phyloP scores from a whole-genome alignment of 2,113 vertebrate species.

The Cottus gobio region DNA sequence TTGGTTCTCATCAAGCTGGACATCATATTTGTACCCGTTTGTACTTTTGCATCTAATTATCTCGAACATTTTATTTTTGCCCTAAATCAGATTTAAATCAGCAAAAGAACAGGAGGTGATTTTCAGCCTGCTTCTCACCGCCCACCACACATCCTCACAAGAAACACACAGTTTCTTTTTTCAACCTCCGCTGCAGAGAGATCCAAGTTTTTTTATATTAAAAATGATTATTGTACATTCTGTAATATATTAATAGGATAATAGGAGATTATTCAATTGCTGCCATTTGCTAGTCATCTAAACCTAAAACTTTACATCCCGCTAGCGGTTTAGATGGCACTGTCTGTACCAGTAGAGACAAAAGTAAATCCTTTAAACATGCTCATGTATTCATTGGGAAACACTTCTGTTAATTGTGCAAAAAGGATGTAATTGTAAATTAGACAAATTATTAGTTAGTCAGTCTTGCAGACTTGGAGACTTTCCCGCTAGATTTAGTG shows the following conservation, averaged over 20 bases:
- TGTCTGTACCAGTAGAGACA: too few species aligned
- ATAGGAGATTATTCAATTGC: background rate
- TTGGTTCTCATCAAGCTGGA: background rate
- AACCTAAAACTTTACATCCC: too few species aligned
- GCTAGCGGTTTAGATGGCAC: too few species aligned
- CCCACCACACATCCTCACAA: background rate
- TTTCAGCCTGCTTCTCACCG: background rate
- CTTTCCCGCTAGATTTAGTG: too few species aligned
- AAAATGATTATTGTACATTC: background rate
- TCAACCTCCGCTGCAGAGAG: too few species aligned
- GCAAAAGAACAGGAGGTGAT: background rate
- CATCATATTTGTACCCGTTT: background rate
- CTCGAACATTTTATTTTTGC: background rate
- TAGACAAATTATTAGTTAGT: too few species aligned
- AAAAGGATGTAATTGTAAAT: too few species aligned
- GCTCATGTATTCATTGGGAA: too few species aligned
- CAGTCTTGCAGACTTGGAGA: too few species aligned
- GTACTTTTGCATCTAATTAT: background rate
- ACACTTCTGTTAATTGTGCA: too few species aligned
- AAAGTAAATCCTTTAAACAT: too few species aligned
- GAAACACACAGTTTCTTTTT: background rate
- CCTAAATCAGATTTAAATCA: background rate
- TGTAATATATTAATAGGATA: background rate
- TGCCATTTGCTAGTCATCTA: too few species aligned
- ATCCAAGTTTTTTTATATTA: background rate